Conservation (phyloP, 2,113 vertebrate genomes). For the Ranitomeya variabilis region DNA sequence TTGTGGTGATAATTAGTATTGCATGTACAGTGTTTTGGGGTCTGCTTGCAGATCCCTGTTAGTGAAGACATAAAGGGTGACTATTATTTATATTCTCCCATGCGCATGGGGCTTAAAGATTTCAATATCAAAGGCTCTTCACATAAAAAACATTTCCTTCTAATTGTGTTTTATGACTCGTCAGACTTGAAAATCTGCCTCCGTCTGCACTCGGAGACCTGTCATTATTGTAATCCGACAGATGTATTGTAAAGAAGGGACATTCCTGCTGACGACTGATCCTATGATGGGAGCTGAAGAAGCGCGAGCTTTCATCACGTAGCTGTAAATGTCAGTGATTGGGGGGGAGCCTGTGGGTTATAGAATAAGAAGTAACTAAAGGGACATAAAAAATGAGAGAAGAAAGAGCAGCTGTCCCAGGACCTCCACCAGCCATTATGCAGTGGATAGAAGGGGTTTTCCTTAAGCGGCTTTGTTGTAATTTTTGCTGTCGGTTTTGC, state of each 20-base stretch:
- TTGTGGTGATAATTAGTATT: neutral
- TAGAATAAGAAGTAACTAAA: no score
- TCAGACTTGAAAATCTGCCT: neutral
- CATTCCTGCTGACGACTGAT: neutral
- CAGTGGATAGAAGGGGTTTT: no score
- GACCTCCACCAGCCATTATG: no score
- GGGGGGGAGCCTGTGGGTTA: no score
- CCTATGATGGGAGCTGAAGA: neutral
- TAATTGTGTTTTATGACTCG: neutral
- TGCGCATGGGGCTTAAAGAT: neutral
- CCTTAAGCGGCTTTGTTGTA: no score
- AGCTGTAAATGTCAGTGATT: no score
- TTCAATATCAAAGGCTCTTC: neutral
- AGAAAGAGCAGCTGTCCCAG: no score
- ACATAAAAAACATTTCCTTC: neutral
- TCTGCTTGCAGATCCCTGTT: neutral
- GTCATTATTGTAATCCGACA: neutral
- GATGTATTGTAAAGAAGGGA: neutral
- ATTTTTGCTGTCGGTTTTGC: no score
- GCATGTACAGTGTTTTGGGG: neutral
- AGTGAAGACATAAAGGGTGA: no score
- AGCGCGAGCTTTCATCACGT: no score
- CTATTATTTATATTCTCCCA: neutral
- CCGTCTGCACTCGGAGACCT: neutral
- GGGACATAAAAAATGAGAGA: no score